Conservation (phyloP, 2,888 invertebrate species). For the Tinea pellionella region DNA sequence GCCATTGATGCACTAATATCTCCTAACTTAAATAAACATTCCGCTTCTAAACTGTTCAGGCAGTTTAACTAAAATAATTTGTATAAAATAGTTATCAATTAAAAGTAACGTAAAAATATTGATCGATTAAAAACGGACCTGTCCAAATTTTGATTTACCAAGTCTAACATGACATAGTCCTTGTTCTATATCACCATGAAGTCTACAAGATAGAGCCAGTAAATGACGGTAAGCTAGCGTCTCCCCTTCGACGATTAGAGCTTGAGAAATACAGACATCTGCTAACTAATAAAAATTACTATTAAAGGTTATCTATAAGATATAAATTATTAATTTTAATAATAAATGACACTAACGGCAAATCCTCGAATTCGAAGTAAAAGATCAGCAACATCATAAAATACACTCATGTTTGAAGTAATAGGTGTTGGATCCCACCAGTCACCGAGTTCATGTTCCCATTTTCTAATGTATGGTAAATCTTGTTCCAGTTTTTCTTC, state of each 20-base stretch:
- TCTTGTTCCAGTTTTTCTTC: constrained; percentile 22
- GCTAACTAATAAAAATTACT: constrained; percentile 33
- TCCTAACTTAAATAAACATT: constrained; percentile 38
- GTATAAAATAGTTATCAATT: neutral
- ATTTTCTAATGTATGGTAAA: constrained; percentile 26
- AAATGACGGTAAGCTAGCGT: constrained; percentile 41
- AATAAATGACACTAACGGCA: constrained; percentile 22
- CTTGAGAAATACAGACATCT: constrained; percentile 43
- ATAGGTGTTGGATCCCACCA: constrained; percentile 55
- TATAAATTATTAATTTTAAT: constrained; percentile 18
- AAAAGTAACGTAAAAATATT: neutral
- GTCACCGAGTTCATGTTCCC: constrained; percentile 53
- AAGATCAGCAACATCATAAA: constrained; percentile 48
- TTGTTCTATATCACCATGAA: constrained; percentile 35
- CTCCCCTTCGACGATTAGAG: constrained; percentile 32
- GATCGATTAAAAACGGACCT: constrained; percentile 26
- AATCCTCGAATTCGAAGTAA: constrained; percentile 44
- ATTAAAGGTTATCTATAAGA: neutral
- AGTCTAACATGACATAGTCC: constrained; percentile 39
- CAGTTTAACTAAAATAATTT: constrained; percentile 32
- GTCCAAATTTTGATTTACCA: constrained; percentile 41
- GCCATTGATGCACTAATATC: constrained; percentile 26
- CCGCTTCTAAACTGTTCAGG: constrained; percentile 43
- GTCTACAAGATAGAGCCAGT: constrained; percentile 41
- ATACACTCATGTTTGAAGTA: constrained; percentile 35